Evolutionary conservation across 2,113 vertebrate genomes (phyloP).

Genomic region (Podarcis cretensis): DNA sequence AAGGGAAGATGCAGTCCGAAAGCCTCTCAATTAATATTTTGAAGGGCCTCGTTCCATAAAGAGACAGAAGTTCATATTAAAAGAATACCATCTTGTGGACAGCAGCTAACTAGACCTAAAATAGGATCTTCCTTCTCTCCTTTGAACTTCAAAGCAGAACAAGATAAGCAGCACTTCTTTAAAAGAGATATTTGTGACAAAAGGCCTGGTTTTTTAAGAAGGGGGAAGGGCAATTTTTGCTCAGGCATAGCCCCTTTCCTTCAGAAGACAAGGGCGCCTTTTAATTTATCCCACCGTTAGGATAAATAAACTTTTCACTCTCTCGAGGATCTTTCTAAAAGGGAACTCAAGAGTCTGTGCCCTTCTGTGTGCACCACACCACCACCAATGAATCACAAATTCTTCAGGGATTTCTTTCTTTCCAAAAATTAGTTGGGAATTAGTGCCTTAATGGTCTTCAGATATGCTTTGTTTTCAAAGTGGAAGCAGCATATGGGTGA

Average conservation of each 20-base stretch:
- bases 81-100: constrained; percentile 56
- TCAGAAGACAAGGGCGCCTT: constrained; percentile 34
- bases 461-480: constrained; percentile 25
- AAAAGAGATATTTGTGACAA: constrained; percentile 64
- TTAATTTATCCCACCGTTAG: constrained; percentile 67
- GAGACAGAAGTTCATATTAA: constrained; percentile 62
- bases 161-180: constrained; percentile 76
- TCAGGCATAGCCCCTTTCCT: constrained; percentile 64
- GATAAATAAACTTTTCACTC: constrained; percentile 58
- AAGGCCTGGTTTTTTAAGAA: constrained; percentile 65
- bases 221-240: constrained; percentile 66
- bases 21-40: constrained; percentile 63
- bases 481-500: background rate
- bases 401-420: constrained; percentile 25
- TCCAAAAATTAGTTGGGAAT: constrained; percentile 28
- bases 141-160: constrained; percentile 80
- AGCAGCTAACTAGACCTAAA: constrained; percentile 55
- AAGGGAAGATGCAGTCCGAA: constrained; percentile 27
- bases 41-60: constrained; percentile 59
- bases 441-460: constrained; percentile 6
- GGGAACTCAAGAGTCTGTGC: constrained; percentile 23
- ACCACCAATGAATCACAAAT: constrained; percentile 55
- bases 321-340: constrained; percentile 18
- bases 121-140: constrained; percentile 67
- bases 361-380: constrained; percentile 44